Base-by-base conservation (phyloP, 1,140 invertebrate genomes). In the Drosophila funebris region DNA sequence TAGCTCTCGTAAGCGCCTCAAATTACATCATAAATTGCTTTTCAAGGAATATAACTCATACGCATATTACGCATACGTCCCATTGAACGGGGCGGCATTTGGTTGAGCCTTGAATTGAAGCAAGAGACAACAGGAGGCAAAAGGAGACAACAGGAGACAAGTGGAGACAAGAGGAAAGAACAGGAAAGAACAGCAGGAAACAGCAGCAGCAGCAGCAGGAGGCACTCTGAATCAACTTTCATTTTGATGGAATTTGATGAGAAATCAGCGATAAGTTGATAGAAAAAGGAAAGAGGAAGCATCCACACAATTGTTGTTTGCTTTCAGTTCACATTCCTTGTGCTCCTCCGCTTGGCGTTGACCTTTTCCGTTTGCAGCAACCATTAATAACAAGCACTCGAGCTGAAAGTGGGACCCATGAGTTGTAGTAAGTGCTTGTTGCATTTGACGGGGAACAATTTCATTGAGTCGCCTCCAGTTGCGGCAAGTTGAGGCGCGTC, bases 371-470 rank as follows among this genome's bases (percentile, higher is more conserved):
- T 62, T 67, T 70, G 39, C 75, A 57, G 57, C 58, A 46, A 60
- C 78, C 78, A 87, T 87, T 77, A 81, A 87, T 87, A 87, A 77
- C 57, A 60, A 31, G 20, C 18, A 31, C 13, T 4, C 22, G n/a
- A 29, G 46, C 24, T 29, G 5, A 6, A 7, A 6, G 46, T 11
- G 46, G 14, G n/a, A n/a, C n/a, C 27, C 4, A 14, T 22, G 43
- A 36, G n/a, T 58, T 50, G 31, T 22, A 33, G 43, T 50, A 57
- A 58, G 69, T 52, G 62, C 62, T 72, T 72, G 69, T 71, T 71
- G 69, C 69, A 72, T 72, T 66, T 50, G 52, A 43, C 57, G 29
- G 54, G 54, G 14, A 44, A n/a, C 43, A 68, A 16, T 68, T 60
- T 68, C 36, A 60, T 68, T 31, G 31, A 53, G 27, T 16, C 13